These are phyloP conservation scores for Lypha dubia DNA, from an alignment of 2,888 invertebrate genomes.

Conservation along the genomic window DNA sequence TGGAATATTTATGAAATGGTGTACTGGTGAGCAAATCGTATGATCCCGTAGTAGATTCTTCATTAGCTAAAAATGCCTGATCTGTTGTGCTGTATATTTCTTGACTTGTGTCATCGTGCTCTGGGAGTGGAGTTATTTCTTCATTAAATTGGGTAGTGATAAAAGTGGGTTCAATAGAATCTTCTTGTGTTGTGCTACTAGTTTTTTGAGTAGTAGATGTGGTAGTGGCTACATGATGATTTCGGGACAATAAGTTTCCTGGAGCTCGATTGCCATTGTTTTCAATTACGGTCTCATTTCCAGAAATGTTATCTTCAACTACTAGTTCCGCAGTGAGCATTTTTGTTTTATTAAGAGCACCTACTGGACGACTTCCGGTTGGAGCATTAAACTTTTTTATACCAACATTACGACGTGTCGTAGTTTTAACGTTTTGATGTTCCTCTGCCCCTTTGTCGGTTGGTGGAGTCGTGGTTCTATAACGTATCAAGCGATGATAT, in stretches of 20 bases:
- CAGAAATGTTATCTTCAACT: neutral
- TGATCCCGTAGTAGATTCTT: neutral
- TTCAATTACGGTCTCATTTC: neutral
- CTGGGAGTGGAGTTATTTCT: constrained; percentile 1
- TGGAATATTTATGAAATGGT: neutral
- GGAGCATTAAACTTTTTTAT: neutral
- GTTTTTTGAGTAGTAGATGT: neutral
- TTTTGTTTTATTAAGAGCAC: neutral
- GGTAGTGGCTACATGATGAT: neutral
- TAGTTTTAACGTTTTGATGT: neutral
- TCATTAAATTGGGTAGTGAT: constrained; percentile 14
- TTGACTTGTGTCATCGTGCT: no score
- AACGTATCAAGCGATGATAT: constrained; percentile 39
- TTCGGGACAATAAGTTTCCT: neutral
- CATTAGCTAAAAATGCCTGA: neutral
- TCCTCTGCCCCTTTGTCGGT: constrained; percentile 8
- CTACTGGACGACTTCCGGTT: constrained; percentile 3
- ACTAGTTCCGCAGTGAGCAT: neutral
- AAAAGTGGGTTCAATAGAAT: constrained; percentile 22
- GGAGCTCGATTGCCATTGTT: neutral
- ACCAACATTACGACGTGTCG: constrained; percentile 27
- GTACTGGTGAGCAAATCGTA: neutral
- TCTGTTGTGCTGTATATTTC: no score
- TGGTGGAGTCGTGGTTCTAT: constrained; percentile 26
- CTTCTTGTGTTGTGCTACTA: neutral